Percentiles rank a stretch among this genome's conserved stretches.
phyloP scores from a whole-genome alignment of 2,113 vertebrate genomes.

The Naja naja region DNA sequence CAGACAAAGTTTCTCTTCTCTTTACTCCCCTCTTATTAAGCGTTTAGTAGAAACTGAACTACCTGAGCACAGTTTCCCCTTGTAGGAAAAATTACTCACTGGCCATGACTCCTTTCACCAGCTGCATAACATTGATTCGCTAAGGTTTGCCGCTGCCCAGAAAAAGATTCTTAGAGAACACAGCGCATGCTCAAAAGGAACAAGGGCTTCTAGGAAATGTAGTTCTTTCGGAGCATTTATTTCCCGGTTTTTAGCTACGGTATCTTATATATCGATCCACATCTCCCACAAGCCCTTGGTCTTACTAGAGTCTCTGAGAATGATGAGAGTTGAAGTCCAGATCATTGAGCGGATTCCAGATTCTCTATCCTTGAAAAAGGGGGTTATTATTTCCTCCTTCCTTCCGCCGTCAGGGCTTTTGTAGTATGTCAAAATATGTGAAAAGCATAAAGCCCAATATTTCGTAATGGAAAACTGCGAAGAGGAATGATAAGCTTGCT shows the following conservation, averaged over 20 bases:
- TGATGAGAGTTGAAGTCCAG: background rate
- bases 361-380: background rate
- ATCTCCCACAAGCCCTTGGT: background rate
- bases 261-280: background rate
- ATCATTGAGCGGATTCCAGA: background rate
- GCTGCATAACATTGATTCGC: background rate
- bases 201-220: slow-evolving; percentile 8
- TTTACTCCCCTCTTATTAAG: background rate
- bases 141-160: too few relatives aligned
- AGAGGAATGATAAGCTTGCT: background rate
- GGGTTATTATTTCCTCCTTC: background rate
- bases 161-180: too few relatives aligned
- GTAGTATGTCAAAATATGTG: background rate
- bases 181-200: background rate
- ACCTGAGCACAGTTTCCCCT: background rate
- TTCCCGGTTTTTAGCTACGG: background rate
- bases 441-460: background rate
- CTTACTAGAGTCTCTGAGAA: background rate
- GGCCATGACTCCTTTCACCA: slow-evolving; percentile 1
- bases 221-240: background rate
- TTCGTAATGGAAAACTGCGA: background rate
- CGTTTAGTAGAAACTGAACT: background rate
- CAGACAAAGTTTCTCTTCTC: background rate
- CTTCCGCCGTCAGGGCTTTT: background rate
- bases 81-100: background rate